Percentiles rank a stretch among this genome's conserved stretches.
Conservation (phyloP, 2,888 invertebrate species). For the Orthosia gracilis region DNA sequence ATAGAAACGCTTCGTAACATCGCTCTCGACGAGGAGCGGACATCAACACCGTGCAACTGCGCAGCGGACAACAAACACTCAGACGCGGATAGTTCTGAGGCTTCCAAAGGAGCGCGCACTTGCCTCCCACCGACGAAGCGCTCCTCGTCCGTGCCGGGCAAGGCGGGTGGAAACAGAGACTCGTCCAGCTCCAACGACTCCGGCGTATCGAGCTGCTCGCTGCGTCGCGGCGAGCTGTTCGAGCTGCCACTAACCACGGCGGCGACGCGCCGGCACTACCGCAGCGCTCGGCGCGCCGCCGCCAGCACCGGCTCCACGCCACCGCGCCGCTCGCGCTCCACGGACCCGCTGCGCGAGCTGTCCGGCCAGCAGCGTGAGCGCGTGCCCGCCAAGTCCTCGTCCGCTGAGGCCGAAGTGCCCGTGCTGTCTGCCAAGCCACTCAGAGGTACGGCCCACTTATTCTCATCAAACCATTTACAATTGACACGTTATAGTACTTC, state of each 20-base stretch:
- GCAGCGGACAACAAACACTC: constrained; percentile 78
- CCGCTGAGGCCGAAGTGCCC: constrained; percentile 95
- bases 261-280: constrained; percentile 89
- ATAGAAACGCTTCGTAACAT: constrained; percentile 88
- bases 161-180: constrained; percentile 93
- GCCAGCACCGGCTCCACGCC: constrained; percentile 90
- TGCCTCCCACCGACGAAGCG: constrained; percentile 68
- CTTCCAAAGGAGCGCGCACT: constrained; percentile 72
- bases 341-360: constrained; percentile 92
- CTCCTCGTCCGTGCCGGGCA: constrained; percentile 91
- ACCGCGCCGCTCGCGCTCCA: constrained; percentile 93
- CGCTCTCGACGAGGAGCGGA: constrained; percentile 74
- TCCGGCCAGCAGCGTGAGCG: constrained; percentile 91
- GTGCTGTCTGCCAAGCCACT: constrained; percentile 91
- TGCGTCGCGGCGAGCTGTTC: constrained; percentile 89
- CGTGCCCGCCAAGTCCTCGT: constrained; percentile 93
- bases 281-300: constrained; percentile 91
- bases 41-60: constrained; percentile 83
- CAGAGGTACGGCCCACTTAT: constrained; percentile 80
- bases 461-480: not conserved
- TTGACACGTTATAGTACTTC: not conserved
- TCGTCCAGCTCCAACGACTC: constrained; percentile 96
- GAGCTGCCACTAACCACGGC: constrained; percentile 92
- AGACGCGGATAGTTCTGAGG: constrained; percentile 86
- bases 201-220: constrained; percentile 93